These are phyloP conservation scores for Emydoidea blandingii DNA, from an alignment of 2,797 vertebrate genomes.

Conservation along the genomic window DNA sequence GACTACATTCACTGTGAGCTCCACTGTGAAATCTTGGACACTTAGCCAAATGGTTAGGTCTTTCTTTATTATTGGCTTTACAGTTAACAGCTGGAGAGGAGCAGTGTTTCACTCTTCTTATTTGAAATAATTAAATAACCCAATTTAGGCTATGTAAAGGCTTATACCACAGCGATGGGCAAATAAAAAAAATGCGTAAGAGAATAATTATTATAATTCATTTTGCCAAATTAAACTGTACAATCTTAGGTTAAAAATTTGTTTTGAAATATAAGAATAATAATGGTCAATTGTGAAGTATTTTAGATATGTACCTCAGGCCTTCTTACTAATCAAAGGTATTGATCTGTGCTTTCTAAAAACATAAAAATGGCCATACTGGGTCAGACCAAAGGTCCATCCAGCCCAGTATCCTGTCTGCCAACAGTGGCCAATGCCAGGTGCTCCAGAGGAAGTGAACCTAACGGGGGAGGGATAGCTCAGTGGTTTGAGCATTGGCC, in stretches of 20 bases:
- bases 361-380: too few relatives aligned
- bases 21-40: neutral
- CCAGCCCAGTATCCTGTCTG: too few relatives aligned
- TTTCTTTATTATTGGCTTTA: neutral
- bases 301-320: neutral
- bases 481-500: too few relatives aligned
- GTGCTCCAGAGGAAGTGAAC: too few relatives aligned
- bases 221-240: neutral
- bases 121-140: neutral
- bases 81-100: constrained; percentile 35
- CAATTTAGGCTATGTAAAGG: neutral
- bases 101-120: constrained; percentile 39
- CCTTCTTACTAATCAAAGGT: rapidly evolving
- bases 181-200: neutral
- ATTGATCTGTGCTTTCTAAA: neutral
- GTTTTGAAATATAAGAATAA: neutral
- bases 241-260: neutral
- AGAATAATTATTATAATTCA: neutral
- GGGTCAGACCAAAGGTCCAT: too few relatives aligned
- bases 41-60: neutral
- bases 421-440: too few relatives aligned
- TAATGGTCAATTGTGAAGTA: neutral
- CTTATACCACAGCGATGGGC: neutral
- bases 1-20: neutral
- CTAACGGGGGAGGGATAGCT: too few relatives aligned